phyloP scores from a whole-genome alignment of 2,113 vertebrate species.

The Podilymbus podiceps region DNA sequence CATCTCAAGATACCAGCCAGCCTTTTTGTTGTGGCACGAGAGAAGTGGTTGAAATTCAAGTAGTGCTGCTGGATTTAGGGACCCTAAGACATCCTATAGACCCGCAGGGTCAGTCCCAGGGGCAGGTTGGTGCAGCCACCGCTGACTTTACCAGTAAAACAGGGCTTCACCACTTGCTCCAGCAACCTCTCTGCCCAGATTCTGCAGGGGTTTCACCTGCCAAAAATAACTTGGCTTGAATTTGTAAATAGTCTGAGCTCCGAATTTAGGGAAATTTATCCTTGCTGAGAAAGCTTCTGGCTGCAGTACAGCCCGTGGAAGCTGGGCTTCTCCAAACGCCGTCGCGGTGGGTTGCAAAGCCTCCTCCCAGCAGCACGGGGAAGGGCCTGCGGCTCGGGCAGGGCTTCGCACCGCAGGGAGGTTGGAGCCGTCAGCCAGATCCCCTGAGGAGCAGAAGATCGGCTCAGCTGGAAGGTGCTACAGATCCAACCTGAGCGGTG shows the following conservation, averaged over 20 bases:
- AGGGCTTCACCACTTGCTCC: neutral
- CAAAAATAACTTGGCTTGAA: neutral
- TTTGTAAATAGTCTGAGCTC: neutral
- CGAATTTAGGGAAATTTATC: neutral
- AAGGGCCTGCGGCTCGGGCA: rapidly evolving
- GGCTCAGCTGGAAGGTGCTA: neutral
- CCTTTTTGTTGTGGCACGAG: neutral
- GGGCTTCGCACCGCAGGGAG: neutral
- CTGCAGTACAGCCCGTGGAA: neutral
- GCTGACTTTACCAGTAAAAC: neutral
- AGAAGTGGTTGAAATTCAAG: neutral
- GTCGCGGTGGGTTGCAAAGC: neutral
- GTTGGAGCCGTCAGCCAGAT: neutral
- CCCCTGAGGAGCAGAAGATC: neutral
- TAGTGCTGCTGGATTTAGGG: neutral
- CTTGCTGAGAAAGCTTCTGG: neutral
- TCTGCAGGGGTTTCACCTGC: neutral
- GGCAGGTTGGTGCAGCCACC: neutral
- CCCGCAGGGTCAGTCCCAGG: rapidly evolving
- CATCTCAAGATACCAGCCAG: neutral
- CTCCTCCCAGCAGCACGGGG: neutral
- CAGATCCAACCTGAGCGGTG: neutral
- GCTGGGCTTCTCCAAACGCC: neutral
- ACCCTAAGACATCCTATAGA: neutral
- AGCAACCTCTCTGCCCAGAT: neutral